phyloP scores from a whole-genome alignment of 2,113 vertebrate genomes.

The Fregata magnificens region DNA sequence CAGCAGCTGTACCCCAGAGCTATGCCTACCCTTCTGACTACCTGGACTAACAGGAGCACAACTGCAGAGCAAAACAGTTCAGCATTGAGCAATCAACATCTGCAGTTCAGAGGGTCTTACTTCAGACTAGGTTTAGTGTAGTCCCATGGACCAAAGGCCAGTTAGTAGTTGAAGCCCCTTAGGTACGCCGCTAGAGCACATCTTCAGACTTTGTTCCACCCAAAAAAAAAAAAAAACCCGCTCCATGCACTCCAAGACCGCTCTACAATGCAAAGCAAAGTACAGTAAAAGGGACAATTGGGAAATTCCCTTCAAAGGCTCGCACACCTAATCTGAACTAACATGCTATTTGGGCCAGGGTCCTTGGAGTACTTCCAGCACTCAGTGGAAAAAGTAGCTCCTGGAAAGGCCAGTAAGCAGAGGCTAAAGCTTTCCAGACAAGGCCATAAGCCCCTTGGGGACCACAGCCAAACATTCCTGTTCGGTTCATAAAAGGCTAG shows the following conservation, averaged over 20 bases:
- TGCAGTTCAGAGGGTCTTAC: neutral
- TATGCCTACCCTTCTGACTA: neutral
- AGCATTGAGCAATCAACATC: neutral
- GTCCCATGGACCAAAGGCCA: fast-evolving
- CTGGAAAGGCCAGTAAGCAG: neutral
- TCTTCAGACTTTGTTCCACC: neutral
- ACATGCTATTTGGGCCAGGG: neutral
- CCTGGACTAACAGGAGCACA: neutral
- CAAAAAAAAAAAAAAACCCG: neutral
- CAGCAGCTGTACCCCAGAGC: neutral
- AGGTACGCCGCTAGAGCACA: neutral
- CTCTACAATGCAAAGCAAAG: neutral
- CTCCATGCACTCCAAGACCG: neutral
- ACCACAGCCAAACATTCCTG: neutral
- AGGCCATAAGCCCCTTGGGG: neutral
- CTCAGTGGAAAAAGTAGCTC: neutral
- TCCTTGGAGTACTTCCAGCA: neutral
- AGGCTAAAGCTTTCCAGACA: neutral
- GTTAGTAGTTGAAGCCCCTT: neutral
- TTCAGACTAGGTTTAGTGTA: neutral
- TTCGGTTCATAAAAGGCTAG: neutral
- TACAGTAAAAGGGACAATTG: fast-evolving
- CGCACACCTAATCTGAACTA: neutral
- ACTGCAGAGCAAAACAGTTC: neutral
- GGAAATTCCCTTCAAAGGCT: neutral